These are phyloP conservation scores for Tamandua tetradactyla DNA, from an alignment of 2,797 vertebrate genomes.

Conservation along the genomic window DNA sequence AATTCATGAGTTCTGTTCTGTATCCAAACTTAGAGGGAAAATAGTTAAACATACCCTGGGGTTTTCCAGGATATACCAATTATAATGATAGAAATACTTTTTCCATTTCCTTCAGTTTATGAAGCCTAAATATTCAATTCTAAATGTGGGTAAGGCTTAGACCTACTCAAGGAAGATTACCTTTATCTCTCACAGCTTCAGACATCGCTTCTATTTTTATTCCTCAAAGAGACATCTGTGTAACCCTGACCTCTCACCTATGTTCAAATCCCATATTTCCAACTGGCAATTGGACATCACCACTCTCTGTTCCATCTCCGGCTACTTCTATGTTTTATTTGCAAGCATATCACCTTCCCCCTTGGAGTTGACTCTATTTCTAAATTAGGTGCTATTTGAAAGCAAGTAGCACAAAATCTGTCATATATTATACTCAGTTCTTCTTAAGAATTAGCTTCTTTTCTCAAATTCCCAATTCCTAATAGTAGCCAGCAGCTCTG, in stretches of 20 bases:
- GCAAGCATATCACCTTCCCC: not conserved
- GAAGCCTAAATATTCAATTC: not conserved
- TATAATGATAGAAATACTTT: not conserved
- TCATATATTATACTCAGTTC: not conserved
- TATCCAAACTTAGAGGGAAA: not conserved
- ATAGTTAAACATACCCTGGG: not conserved
- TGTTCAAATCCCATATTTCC: not conserved
- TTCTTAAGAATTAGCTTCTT: not conserved
- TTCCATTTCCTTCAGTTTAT: slow-evolving; percentile 5
- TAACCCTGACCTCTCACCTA: not conserved
- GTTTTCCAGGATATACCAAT: not conserved
- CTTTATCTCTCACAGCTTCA: slow-evolving; percentile 1
- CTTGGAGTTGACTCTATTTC: not conserved
- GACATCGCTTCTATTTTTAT: not conserved
- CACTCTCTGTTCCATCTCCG: not conserved
- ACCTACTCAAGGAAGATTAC: not conserved
- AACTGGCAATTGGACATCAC: not conserved
- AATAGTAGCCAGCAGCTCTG: not conserved
- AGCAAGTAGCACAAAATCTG: not conserved
- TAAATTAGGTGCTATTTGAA: slow-evolving; percentile 3
- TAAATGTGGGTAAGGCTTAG: not conserved
- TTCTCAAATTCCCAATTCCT: slow-evolving; percentile 12
- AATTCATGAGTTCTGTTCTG: not conserved
- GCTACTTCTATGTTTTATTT: not conserved
- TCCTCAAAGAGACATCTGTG: slow-evolving; percentile 14